Evolutionary conservation across 2,113 vertebrate species (phyloP), one percentile per base, ranked within the genome.

Genomic region (Protomyctophum bolini): DNA sequence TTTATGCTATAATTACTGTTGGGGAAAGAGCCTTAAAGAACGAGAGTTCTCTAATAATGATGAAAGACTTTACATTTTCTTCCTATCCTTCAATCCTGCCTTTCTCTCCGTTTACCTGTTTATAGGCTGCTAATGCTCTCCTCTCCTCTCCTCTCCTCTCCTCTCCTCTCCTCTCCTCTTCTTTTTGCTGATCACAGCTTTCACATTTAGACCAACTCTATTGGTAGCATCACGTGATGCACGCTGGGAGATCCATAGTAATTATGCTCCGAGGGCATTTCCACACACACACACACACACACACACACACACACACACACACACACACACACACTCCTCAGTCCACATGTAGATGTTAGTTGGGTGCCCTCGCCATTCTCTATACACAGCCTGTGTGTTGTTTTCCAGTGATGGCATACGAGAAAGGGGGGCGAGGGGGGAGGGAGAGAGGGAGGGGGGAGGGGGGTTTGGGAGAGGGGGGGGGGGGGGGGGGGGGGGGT

Each of bases 211-310:
- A 80, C 81, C 82, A 90, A 91, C 87, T 72, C 67, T 84, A 6
- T 82, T 72, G 85, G 90, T 89, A 87, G 82, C 81, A 15, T 66
- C 63, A 58, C 85, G 87, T 84, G 21, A 21, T 21, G 80, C 87
- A 76, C 81, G 83, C 86, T 69, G 58, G 77, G 83, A 83, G 86
- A 85, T 86, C 84, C 85, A 72, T 79, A 71, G 88, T 81, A 90
- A 91, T 92, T 87, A 83, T 80, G 83, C 87, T 92, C 82, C 68
- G 87, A 91, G 90, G 88, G 86, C 88, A 88, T 89, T 90, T 87
- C 79, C 61, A 49, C 59, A 33, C 10, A 21, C 50, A 66, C 54
- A 33, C 10, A 57, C 6, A 21, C 61, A 45, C 59, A 46, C 10
- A 21, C 50, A 68, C 54, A 33, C 10, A 62, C 6, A 21, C 61